phyloP scores from a whole-genome alignment of 2,113 vertebrate genomes.

The Silurus meridionalis region DNA sequence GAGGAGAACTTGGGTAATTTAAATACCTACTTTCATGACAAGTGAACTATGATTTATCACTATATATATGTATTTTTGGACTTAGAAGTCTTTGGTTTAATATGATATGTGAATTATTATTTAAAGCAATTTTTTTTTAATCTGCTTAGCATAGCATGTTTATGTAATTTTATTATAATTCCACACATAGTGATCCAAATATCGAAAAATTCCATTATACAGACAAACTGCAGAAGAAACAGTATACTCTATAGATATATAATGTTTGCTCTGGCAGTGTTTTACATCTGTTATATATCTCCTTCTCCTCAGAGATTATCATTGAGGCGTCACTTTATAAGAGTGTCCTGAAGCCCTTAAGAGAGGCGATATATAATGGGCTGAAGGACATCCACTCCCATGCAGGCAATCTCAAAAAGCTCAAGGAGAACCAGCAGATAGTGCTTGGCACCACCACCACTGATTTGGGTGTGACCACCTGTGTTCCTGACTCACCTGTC shows the following conservation, averaged over 20 bases:
- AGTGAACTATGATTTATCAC: neutral
- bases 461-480: conserved; percentile 86
- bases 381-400: conserved; percentile 81
- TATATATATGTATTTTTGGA: neutral
- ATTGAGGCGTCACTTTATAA: conserved; percentile 90
- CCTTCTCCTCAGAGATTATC: conserved; percentile 76
- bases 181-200: neutral
- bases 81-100: neutral
- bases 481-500: conserved; percentile 82
- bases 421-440: conserved; percentile 86
- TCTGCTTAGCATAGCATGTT: neutral
- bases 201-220: neutral
- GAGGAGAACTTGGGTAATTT: conserved; percentile 80
- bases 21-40: neutral
- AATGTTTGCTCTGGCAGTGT: neutral
- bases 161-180: neutral
- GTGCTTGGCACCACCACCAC: conserved; percentile 90
- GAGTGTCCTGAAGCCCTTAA: conserved; percentile 91
- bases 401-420: conserved; percentile 76
- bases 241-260: neutral
- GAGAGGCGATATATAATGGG: conserved; percentile 79
- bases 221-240: neutral
- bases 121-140: neutral
- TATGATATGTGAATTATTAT: neutral
- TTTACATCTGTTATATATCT: neutral